These are phyloP conservation scores for Achlya flavicornis DNA, from an alignment of 2,888 invertebrate genomes.

Conservation along the genomic window DNA sequence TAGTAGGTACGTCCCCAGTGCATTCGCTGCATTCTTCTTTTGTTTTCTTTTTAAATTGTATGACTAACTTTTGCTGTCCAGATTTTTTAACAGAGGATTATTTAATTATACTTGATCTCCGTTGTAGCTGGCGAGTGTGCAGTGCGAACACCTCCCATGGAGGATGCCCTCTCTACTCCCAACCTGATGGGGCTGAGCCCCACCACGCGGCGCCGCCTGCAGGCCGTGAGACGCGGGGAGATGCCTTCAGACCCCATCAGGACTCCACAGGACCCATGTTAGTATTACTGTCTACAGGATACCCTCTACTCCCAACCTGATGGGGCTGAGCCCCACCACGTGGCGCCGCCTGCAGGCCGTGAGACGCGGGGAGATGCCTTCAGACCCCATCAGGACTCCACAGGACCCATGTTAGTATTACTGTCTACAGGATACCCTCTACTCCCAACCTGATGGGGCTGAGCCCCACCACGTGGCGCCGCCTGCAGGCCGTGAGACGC, in stretches of 20 bases:
- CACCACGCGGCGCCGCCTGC: conserved; percentile 64
- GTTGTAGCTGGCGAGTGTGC: conserved; percentile 29
- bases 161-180: conserved; percentile 71
- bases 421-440: conserved; percentile 58
- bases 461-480: conserved; percentile 66
- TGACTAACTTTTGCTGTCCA: too few relatives aligned
- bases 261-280: conserved; percentile 73
- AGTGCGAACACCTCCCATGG: conserved; percentile 64
- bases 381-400: too few relatives aligned
- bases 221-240: conserved; percentile 70
- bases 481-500: conserved; percentile 66
- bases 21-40: too few relatives aligned
- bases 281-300: conserved; percentile 31
- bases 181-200: conserved; percentile 67
- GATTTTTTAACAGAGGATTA: too few relatives aligned
- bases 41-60: too few relatives aligned
- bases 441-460: conserved; percentile 66
- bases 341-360: neutral
- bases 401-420: too few relatives aligned
- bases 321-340: neutral
- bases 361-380: too few relatives aligned
- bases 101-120: too few relatives aligned
- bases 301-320: neutral
- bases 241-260: conserved; percentile 73
- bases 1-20: too few relatives aligned